Evolutionary conservation across 2,888 invertebrate genomes (phyloP), one percentile per base, ranked within the genome.

Genomic region (Endotricha flammealis): DNA sequence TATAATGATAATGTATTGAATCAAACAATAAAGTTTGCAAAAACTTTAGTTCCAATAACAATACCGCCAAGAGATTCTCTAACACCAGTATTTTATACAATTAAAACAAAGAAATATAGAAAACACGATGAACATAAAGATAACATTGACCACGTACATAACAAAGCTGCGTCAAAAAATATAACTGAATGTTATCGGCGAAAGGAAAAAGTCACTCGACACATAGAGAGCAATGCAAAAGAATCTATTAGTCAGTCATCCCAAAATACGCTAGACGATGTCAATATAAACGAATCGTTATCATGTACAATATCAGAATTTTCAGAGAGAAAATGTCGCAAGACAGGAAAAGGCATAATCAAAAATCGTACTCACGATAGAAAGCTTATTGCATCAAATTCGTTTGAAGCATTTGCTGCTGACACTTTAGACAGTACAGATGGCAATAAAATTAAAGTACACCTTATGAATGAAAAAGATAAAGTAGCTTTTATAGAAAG

Each of bases 391-490:
- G 43, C 71, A 31, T 79, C 81, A 0, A 75, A 78, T 43, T 78
- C 80, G 4, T 73, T 83, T 38, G 76, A 81, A 54, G 80, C 75
- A 14, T 42, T 82, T 12, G 78, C 79, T 1, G 67, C 69, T 1
- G 76, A 79, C 53, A 46, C 64, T n/a, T 53, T 57, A 23, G 54
- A 65, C 12, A 39, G 50, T 10, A 37, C 48, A 24, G 66, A 61
- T 9, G 68, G 75, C 8, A 56, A 61, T 7, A 72, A 64, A 45
- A 75, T 83, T 38, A 83, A 83, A 71, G 64, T 82, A 47, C 75
- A 79, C 46, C 59, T 85, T 13, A 85, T 83, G 81, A 77, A 76
- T 34, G 75, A 77, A 8, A 60, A 57, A 41, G 82, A 82, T 23
- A 83, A 74, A 48, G 54, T 63, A 31, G 42, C 59, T 20, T 64